phyloP scores from a whole-genome alignment of 2,113 vertebrate genomes.

The Muscicapa adusta region DNA sequence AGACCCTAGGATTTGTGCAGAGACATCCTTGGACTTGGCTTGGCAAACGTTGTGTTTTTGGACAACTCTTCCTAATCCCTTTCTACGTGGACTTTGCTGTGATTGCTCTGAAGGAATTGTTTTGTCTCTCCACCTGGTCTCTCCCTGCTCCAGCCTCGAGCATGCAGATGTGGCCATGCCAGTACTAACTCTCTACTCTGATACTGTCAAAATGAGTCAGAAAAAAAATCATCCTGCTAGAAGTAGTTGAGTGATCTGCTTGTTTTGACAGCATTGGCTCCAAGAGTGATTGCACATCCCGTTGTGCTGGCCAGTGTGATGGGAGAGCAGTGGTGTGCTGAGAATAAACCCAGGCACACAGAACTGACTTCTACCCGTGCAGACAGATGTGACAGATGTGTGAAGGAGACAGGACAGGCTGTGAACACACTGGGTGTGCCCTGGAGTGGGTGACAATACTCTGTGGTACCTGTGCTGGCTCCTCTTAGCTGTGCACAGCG shows the following conservation, averaged over 20 bases:
- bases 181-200: background rate
- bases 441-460: background rate
- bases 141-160: background rate
- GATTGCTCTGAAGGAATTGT: background rate
- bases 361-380: background rate
- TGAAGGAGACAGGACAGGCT: background rate
- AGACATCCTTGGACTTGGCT: background rate
- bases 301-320: background rate
- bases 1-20: background rate
- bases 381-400: background rate
- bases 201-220: background rate
- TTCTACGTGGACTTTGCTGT: background rate
- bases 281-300: background rate
- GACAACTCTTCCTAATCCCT: background rate
- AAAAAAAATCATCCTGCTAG: background rate
- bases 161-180: background rate
- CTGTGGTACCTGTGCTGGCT: background rate
- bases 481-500: background rate
- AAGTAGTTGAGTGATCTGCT: background rate
- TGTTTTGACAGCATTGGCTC: background rate
- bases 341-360: background rate
- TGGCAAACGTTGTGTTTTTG: background rate
- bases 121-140: background rate
- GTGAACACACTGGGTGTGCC: background rate
- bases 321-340: background rate